Evolutionary conservation across 1,140 invertebrate genomes (phyloP), one percentile per base, ranked within the genome.

Genomic region (Hycleus cichorii): DNA sequence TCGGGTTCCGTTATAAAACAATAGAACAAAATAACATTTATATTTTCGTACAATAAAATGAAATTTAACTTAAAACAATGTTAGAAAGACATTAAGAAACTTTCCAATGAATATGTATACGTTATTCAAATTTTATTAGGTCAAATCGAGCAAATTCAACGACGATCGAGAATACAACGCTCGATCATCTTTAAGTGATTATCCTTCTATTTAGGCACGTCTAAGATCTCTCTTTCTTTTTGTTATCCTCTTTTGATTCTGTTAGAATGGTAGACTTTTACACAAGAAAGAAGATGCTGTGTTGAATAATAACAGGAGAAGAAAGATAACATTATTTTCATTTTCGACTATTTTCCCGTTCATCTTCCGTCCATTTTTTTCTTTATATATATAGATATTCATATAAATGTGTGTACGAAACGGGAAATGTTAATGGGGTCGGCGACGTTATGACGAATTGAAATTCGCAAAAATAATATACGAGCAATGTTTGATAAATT

Each of bases 21-120:
- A 48, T 48, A 48, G 53, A 56, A 56, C 53, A 47, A 56, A 56
- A 56, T 45, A 39, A 32, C 46, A 56, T 47, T 48, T 48, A 57
- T 27, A 42, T 49, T 48, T 57, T 57, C 42, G 12, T 38, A 49
- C 55, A 57, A 57, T 57, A 46, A 49, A 57, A 57, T 57, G 48
- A 44, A 57, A 48, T 42, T 45, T 57, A 57, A 49, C 49, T 5
- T 42, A 42, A n/a, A 42, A 57, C 47, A 47, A 44, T 39, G 48
- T 46, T 42, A 57, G 47, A 57, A 57, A 57, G 47, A 57, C 39
- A 57, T 49, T 49, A 57, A 43, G 55, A 18, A 39, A 49, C 39
- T 45, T 46, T 9, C 32, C 47, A 39, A 57, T 57, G 55, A 57
- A 57, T 57, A 57, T 57, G 54, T 46, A 57, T 27, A 45, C n/a